Conservation (phyloP, 2,888 invertebrate genomes). For the Euclidia mi region DNA sequence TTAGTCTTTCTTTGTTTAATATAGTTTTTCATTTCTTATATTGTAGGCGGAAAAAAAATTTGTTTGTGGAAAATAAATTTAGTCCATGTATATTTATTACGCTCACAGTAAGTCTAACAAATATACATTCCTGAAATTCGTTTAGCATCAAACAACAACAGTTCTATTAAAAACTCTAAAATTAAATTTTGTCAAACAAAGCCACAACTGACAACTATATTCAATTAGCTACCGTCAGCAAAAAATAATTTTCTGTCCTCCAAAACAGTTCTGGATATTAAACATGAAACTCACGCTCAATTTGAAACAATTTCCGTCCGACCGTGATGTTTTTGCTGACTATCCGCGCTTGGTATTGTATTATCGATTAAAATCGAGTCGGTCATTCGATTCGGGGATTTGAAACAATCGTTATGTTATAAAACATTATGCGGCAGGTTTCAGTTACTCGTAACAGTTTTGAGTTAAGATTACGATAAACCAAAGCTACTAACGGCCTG, state of each 20-base stretch:
- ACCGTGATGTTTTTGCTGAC: conserved; percentile 57
- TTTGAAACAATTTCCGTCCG: conserved; percentile 52
- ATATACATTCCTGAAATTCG: background rate
- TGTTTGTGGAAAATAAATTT: no score
- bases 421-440: conserved; percentile 37
- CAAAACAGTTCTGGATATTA: conserved; percentile 51
- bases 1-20: no score
- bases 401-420: conserved; percentile 56
- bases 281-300: conserved; percentile 53
- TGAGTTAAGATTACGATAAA: conserved; percentile 19
- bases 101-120: background rate
- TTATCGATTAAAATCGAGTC: conserved; percentile 62
- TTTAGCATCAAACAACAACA: background rate
- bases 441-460: conserved; percentile 17
- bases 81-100: no score
- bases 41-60: no score
- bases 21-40: no score
- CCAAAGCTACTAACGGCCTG: no score
- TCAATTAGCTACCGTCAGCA: conserved; percentile 34
- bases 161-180: background rate
- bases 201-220: conserved; percentile 13
- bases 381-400: conserved; percentile 56
- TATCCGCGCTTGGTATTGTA: conserved; percentile 61
- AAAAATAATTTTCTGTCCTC: conserved; percentile 43
- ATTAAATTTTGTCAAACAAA: conserved; percentile 16